phyloP scores from a whole-genome alignment of 2,113 vertebrate species.

The Tretioscincus oriximinensis region DNA sequence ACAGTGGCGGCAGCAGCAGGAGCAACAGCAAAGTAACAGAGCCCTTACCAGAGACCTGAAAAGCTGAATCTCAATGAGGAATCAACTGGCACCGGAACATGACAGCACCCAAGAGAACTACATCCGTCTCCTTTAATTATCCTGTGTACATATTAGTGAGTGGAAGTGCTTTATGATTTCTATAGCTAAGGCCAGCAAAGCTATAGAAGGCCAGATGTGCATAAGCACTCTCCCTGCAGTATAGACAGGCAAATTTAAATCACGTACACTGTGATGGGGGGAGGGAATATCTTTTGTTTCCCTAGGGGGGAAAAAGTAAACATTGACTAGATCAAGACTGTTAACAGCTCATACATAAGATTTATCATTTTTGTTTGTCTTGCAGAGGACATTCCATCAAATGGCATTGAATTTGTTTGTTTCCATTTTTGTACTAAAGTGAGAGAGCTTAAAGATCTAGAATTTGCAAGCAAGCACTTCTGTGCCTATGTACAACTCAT shows the following conservation, averaged over 20 bases:
- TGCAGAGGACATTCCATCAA: conserved; percentile 14
- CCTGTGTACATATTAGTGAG: background rate
- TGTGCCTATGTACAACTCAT: background rate
- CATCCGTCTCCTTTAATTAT: conserved; percentile 4
- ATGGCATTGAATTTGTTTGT: conserved; percentile 8
- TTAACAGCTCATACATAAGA: conserved; percentile 14
- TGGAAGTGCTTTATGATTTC: background rate
- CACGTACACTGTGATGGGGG: conserved; percentile 29
- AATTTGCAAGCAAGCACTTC: conserved; percentile 25
- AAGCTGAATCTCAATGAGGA: conserved; percentile 5
- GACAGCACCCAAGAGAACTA: background rate
- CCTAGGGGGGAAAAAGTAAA: conserved; percentile 4
- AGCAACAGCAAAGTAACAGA: background rate
- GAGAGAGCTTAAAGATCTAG: conserved; percentile 6
- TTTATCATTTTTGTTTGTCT: conserved; percentile 24
- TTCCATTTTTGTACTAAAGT: conserved; percentile 23
- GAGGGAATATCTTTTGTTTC: conserved; percentile 31
- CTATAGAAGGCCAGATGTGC: conserved; percentile 15
- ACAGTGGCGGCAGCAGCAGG: background rate
- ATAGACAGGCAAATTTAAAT: conserved; percentile 34
- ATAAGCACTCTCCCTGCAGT: background rate
- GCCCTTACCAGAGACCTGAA: background rate
- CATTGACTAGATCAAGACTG: background rate
- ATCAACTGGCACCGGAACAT: conserved; percentile 9
- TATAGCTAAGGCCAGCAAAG: background rate